Conservation (phyloP, 2,113 vertebrate species). For the Conger conger region DNA sequence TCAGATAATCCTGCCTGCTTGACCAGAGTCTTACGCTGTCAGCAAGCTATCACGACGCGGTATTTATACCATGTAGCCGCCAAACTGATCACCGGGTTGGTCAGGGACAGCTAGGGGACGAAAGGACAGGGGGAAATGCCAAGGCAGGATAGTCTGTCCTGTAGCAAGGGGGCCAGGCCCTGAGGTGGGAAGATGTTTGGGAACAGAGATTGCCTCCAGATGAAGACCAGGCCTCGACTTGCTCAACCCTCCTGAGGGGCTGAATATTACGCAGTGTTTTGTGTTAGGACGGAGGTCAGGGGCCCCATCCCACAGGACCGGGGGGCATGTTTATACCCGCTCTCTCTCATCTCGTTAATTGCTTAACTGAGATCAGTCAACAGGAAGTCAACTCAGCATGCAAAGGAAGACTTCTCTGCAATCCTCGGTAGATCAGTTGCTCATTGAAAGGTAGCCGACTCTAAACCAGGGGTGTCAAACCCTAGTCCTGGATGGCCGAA, state of each 20-base stretch:
- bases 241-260: neutral
- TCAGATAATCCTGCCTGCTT: conserved; percentile 30
- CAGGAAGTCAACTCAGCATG: too few relatives aligned
- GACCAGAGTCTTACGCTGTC: conserved; percentile 32
- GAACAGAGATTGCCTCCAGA: neutral
- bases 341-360: neutral
- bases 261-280: neutral
- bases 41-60: conserved; percentile 38
- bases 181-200: neutral
- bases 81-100: conserved; percentile 16
- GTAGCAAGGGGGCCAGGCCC: neutral
- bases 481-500: too few relatives aligned
- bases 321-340: neutral
- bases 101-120: neutral
- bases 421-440: neutral
- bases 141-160: neutral
- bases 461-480: too few relatives aligned
- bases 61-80: conserved; percentile 44
- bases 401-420: neutral
- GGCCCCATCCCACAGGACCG: neutral
- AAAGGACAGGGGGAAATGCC: neutral
- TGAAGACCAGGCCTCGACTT: neutral
- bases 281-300: too few relatives aligned
- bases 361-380: neutral
- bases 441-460: neutral